Evolutionary conservation across 2,113 vertebrate species (phyloP).

Genomic region (Thomomys bottae): DNA sequence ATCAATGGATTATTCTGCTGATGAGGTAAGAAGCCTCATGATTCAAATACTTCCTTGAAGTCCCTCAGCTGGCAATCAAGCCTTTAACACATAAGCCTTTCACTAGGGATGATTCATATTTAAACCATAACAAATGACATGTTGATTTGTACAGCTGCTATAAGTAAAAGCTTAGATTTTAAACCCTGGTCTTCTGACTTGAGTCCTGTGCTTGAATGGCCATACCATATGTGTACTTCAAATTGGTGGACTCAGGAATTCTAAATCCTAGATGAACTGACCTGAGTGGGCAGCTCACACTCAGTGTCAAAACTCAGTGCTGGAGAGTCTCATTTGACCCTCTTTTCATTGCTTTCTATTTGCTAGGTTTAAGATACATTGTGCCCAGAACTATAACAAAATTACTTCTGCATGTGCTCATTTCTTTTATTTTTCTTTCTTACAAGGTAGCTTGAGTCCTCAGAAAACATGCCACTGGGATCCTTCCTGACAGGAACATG

Average conservation of each 20-base stretch:
- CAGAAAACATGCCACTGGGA: background rate
- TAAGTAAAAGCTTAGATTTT: background rate
- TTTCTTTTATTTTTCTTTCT: slow-evolving; percentile 5
- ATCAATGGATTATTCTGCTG: background rate
- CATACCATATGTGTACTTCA: too few species aligned
- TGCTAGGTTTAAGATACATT: background rate
- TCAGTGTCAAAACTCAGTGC: background rate
- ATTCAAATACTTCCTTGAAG: background rate
- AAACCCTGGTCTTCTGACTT: background rate
- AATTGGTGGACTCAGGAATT: background rate
- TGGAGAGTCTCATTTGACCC: background rate
- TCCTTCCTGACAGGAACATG: background rate
- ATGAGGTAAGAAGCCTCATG: background rate
- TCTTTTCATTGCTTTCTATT: background rate
- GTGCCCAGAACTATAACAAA: background rate
- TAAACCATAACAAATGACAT: background rate
- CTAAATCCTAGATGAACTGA: background rate
- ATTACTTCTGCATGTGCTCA: background rate
- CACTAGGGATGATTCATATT: background rate
- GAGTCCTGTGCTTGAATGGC: background rate
- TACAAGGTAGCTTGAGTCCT: background rate
- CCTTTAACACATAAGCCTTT: background rate
- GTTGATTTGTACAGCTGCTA: background rate
- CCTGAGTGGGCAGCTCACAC: background rate
- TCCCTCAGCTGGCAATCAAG: background rate